Conservation (phyloP, 2,888 invertebrate genomes). For the Melanotus villosus region DNA sequence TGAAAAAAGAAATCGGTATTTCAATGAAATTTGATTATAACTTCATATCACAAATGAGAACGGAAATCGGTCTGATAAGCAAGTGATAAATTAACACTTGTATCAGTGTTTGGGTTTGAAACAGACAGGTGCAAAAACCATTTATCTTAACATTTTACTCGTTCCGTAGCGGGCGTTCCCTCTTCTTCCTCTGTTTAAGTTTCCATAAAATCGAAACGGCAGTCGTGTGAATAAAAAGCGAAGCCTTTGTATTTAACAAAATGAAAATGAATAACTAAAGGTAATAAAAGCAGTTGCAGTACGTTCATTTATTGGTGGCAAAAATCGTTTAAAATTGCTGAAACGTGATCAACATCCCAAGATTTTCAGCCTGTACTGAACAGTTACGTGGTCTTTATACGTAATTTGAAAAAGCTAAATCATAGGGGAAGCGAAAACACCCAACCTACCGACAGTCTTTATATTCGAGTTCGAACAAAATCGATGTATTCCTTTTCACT, state of each 20-base stretch:
- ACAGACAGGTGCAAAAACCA: slow-evolving; percentile 16
- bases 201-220: background rate
- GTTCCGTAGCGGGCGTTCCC: background rate
- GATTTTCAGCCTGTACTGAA: slow-evolving; percentile 3
- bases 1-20: background rate
- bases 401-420: slow-evolving; percentile 20
- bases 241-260: background rate
- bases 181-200: too few relatives aligned
- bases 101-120: slow-evolving; percentile 15
- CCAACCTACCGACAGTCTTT: background rate
- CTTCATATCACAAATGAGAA: background rate
- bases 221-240: background rate
- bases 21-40: slow-evolving; percentile 9
- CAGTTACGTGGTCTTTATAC: slow-evolving; percentile 32
- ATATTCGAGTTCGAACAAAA: background rate
- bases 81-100: slow-evolving; percentile 14
- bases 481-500: too few relatives aligned
- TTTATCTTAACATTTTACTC: slow-evolving; percentile 9
- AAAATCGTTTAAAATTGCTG: slow-evolving; percentile 38
- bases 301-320: slow-evolving; percentile 26
- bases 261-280: slow-evolving; percentile 22
- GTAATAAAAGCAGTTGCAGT: slow-evolving; percentile 9
- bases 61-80: slow-evolving; percentile 21
- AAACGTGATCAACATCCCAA: slow-evolving; percentile 33
- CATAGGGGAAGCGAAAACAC: slow-evolving; percentile 15